These are phyloP conservation scores for Drosophila funebris DNA, from an alignment of 1,140 invertebrate species.

Conservation along the genomic window DNA sequence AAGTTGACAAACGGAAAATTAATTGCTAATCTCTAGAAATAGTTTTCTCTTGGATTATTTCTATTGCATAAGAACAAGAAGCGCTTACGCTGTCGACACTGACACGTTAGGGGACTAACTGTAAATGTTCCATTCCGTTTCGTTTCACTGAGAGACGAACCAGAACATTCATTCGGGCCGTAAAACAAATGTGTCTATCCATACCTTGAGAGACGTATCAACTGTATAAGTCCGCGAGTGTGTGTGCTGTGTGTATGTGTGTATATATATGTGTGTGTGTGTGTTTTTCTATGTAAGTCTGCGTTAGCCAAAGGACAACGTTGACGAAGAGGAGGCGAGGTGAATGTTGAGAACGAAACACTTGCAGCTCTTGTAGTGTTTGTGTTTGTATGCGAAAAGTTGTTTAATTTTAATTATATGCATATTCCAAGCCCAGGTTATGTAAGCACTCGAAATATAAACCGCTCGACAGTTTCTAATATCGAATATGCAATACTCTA, in stretches of 20 bases:
- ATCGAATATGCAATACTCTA: background rate
- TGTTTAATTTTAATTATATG: constrained; percentile 79
- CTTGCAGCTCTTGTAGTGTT: constrained; percentile 58
- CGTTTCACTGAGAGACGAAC: constrained; percentile 39
- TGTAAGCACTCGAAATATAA: constrained; percentile 53
- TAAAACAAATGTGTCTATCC: constrained; percentile 53
- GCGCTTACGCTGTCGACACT: constrained; percentile 13
- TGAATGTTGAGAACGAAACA: constrained; percentile 51
- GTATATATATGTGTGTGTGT: background rate
- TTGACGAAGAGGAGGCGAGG: constrained; percentile 3
- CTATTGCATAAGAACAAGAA: constrained; percentile 61
- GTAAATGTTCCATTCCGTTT: constrained; percentile 68
- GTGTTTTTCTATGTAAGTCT: too few relatives aligned
- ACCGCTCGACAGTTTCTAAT: background rate
- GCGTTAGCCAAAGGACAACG: constrained; percentile 59
- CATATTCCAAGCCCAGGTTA: constrained; percentile 46
- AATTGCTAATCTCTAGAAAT: too few relatives aligned
- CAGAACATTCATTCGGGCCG: constrained; percentile 29
- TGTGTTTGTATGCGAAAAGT: constrained; percentile 56
- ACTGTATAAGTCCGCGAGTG: background rate
- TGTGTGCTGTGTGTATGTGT: constrained; percentile 3
- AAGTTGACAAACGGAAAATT: too few relatives aligned
- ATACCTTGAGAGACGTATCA: constrained; percentile 52
- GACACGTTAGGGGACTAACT: constrained; percentile 36
- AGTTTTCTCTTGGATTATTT: background rate